Evolutionary conservation across 2,797 vertebrate species (phyloP).

Genomic region (Emys orbicularis): DNA sequence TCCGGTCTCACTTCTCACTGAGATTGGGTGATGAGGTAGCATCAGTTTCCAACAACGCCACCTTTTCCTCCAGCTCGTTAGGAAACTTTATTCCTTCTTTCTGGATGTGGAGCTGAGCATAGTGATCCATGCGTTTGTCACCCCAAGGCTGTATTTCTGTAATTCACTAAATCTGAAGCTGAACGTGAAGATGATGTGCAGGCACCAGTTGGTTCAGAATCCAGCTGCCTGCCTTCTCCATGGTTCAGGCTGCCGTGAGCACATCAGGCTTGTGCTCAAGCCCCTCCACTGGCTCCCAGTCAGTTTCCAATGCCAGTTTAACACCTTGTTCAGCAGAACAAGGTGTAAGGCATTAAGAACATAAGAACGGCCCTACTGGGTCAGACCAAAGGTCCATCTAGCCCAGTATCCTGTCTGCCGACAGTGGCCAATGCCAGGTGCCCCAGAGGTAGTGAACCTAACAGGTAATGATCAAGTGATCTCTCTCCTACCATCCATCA

Average conservation of each 20-base stretch:
- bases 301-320: not conserved
- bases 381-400: no score
- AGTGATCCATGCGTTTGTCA: rapidly evolving
- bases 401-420: no score
- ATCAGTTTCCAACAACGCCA: rapidly evolving
- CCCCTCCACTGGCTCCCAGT: not conserved
- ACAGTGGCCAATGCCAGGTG: no score
- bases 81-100: not conserved
- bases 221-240: not conserved
- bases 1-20: not conserved
- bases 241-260: not conserved
- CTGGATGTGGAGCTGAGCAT: rapidly evolving
- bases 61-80: not conserved
- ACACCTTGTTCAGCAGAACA: no score
- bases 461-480: no score
- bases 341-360: rapidly evolving
- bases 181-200: not conserved
- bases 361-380: no score
- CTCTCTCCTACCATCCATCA: no score
- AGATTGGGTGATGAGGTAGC: not conserved
- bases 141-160: rapidly evolving
- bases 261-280: not conserved
- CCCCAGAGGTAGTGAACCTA: no score
- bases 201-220: not conserved
- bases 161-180: not conserved